Base-by-base conservation (phyloP, 2,797 vertebrate species). In the Botia almorhae region DNA sequence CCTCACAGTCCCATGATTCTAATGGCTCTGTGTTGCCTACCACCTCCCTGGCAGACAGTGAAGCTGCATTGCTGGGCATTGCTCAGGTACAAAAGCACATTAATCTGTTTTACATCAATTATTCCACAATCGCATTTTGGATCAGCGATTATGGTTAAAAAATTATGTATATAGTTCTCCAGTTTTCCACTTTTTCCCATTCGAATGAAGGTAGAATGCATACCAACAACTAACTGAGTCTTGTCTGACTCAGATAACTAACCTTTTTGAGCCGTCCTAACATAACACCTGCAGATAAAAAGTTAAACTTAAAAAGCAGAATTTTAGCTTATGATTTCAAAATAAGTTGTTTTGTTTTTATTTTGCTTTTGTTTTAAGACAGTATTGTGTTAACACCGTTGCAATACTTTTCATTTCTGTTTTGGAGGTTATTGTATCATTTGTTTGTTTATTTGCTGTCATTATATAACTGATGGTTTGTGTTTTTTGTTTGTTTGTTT, bases 1-100 rank as follows among this genome's bases (percentile, higher is more conserved):
- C 90, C 88, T 90, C 89, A 85, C 92, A 93, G 87, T 65, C 83
- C 88, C 90, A 92, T 91, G 92, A 93, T 73, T 92, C 89, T 94
- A 94, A 94, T 88, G 88, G 86, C 82, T 91, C 91, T 86, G 89
- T 87, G 88, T 91, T 92, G 82, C 86, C 92, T 91, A 88, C 89
- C 90, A 88, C 90, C 90, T 93, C 89, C 84, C 91, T 93, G 87
- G 90, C 93, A 93, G 93, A 94, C 90, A 92, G 91, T 92, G 94
- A 94, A 81, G 89, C 92, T 90, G 88, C 92, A 88, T 91, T 92
- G 89, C 86, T 91, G 87, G 89, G 89, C 86, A 90, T 90, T 89
- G 84, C 92, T 91, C 92, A 95, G 93, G 94, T 95, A 95, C 93
- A 92, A 80, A 89, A 87, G 80, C 78, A 82, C 74, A 55, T 50